These are phyloP conservation scores for Drosophila saltans DNA, from an alignment of 1,140 invertebrate species.

Conservation along the genomic window DNA sequence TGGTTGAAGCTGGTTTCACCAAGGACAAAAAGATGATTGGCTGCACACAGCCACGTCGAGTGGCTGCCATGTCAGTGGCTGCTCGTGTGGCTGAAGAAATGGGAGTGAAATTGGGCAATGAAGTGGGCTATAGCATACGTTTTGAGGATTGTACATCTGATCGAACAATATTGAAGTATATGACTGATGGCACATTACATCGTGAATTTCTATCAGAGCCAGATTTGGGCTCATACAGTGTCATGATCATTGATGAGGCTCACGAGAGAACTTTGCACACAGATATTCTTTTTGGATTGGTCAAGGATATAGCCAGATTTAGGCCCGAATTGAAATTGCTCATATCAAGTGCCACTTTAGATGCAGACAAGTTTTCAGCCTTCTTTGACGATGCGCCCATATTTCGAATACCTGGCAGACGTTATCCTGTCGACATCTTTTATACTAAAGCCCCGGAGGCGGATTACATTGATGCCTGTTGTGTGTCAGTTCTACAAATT, in stretches of 20 bases:
- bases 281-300: constrained; percentile 98
- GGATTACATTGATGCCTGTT: constrained; percentile 98
- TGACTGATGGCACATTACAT: constrained; percentile 99
- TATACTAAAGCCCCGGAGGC: constrained; percentile 99
- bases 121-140: constrained; percentile 99
- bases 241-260: constrained; percentile 99
- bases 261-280: constrained; percentile 99
- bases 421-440: constrained; percentile 96
- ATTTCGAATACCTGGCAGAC: constrained; percentile 96
- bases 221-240: constrained; percentile 96
- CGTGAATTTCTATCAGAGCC: constrained; percentile 99
- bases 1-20: constrained; percentile 95
- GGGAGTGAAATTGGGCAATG: constrained; percentile 98
- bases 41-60: constrained; percentile 97
- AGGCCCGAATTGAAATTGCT: constrained; percentile 97
- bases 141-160: constrained; percentile 99
- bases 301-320: constrained; percentile 98
- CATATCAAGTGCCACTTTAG: constrained; percentile 98
- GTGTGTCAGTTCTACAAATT: constrained; percentile 98
- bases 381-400: constrained; percentile 99
- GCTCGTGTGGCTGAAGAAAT: constrained; percentile 99
- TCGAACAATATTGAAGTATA: constrained; percentile 99
- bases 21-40: constrained; percentile 93
- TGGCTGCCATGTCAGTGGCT: constrained; percentile 99
- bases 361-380: constrained; percentile 98